A percentile compares a stretch with the other conserved stretches of the same genome.
Evolutionary conservation across 2,797 vertebrate genomes (phyloP).

Genomic region (Acanthornis magna): DNA sequence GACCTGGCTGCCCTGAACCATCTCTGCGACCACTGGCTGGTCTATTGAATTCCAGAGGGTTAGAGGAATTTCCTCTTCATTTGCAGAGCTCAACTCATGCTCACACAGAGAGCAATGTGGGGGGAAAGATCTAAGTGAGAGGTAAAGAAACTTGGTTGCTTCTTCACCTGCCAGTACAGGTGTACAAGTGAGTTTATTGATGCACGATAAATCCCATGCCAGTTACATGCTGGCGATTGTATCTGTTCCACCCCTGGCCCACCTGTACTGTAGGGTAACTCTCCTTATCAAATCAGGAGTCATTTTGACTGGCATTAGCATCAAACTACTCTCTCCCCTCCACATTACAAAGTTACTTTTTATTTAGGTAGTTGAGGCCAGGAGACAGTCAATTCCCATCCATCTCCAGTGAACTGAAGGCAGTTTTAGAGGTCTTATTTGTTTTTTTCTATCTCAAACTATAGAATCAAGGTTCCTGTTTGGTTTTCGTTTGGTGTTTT

Average conservation of each 20-base stretch:
- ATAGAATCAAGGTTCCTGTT: not conserved
- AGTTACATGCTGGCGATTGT: not conserved
- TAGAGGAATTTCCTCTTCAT: not conserved
- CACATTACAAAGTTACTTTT: not conserved
- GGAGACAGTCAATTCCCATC: not conserved
- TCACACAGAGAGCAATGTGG: accelerated
- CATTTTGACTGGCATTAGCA: not conserved
- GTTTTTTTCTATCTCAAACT: not conserved
- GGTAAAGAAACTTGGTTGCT: not conserved
- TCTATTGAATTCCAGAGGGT: not conserved
- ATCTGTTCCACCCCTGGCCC: not conserved
- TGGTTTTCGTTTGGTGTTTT: not conserved
- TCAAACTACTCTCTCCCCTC: not conserved
- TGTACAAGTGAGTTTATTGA: not conserved
- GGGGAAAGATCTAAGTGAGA: not conserved
- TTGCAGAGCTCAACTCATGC: not conserved
- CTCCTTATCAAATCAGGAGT: not conserved
- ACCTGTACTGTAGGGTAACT: not conserved
- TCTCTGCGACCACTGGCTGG: not conserved
- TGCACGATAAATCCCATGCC: not conserved
- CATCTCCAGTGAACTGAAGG: not conserved
- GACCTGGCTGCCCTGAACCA: not conserved
- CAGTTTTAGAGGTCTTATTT: not conserved
- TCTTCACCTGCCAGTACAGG: not conserved
- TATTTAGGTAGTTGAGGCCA: not conserved